Conservation (phyloP, 1,140 invertebrate genomes). For the Glossosoma conforme region DNA sequence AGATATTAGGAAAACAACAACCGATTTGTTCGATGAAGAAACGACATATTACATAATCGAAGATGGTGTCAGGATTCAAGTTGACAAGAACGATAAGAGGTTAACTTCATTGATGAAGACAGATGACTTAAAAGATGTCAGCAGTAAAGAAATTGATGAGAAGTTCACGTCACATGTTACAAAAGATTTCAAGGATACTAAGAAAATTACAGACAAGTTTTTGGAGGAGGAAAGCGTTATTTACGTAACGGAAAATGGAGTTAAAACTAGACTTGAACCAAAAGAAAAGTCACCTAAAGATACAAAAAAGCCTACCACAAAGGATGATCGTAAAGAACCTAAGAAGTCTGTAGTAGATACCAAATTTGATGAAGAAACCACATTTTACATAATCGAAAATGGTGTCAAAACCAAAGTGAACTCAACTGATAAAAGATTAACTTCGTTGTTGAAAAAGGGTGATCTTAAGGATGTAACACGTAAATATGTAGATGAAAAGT, state of each 20-base stretch:
- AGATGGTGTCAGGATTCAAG: conserved; percentile 3
- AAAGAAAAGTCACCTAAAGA: too few relatives aligned
- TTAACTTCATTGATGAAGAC: neutral
- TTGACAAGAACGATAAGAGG: neutral
- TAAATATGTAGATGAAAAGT: neutral
- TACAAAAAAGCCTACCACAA: conserved; percentile 12
- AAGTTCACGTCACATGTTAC: neutral
- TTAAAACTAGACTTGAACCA: neutral
- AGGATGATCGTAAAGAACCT: neutral
- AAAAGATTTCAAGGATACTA: too few relatives aligned
- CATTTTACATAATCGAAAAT: conserved; percentile 10
- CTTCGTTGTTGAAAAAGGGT: neutral
- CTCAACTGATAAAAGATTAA: neutral
- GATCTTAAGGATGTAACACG: conserved; percentile 4
- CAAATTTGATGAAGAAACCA: neutral
- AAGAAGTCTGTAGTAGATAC: neutral
- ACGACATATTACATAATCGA: conserved; percentile 4
- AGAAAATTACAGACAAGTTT: too few relatives aligned
- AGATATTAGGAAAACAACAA: neutral
- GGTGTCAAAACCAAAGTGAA: neutral
- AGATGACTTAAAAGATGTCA: conserved; percentile 11
- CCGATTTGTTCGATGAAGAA: neutral
- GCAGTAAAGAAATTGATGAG: neutral
- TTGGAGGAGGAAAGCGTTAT: too few relatives aligned
- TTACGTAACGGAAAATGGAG: too few relatives aligned